phyloP scores from a whole-genome alignment of 2,113 vertebrate species.

The Alces alces region DNA sequence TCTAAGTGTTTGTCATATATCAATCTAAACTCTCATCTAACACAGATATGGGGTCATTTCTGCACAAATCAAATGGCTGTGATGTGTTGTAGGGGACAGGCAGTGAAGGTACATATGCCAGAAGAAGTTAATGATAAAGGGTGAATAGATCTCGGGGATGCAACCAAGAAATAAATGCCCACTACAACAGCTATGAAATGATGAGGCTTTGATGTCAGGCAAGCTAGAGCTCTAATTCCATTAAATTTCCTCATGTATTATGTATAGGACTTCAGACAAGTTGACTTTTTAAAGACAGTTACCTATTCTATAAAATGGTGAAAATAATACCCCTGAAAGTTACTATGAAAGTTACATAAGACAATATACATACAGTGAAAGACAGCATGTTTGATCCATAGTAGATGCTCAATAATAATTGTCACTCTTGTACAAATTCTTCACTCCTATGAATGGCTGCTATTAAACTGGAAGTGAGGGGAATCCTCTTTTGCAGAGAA shows the following conservation, averaged over 20 bases:
- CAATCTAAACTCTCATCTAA: background rate
- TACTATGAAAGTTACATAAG: background rate
- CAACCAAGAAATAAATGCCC: background rate
- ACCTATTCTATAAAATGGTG: background rate
- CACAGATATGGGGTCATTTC: background rate
- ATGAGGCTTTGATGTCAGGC: background rate
- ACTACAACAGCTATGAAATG: background rate
- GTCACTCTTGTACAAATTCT: background rate
- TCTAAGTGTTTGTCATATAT: background rate
- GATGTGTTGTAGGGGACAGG: background rate
- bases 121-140: background rate
- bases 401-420: background rate
- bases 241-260: background rate
- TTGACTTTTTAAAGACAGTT: background rate
- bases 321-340: background rate
- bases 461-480: background rate
- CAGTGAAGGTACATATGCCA: background rate
- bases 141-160: background rate
- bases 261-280: background rate
- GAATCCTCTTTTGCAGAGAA: background rate
- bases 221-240: background rate
- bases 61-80: background rate
- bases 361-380: background rate
- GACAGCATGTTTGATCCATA: no score
- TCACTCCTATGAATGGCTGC: background rate